phyloP scores from a whole-genome alignment of 2,113 vertebrate species.

The Antennarius striatus region DNA sequence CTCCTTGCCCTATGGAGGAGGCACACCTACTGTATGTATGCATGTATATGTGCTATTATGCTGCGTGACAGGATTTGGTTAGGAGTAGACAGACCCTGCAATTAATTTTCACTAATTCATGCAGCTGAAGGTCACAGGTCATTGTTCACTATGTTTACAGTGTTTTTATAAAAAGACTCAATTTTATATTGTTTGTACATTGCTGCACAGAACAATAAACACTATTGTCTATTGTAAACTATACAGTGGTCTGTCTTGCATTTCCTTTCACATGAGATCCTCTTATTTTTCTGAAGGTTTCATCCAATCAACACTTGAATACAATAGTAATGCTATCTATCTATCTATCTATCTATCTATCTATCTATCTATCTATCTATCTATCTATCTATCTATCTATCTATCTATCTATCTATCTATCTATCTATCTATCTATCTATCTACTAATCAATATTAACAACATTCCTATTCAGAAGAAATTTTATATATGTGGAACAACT shows the following conservation, averaged over 20 bases:
- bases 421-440: too few species aligned
- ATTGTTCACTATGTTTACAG: conserved; percentile 46
- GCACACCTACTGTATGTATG: conserved; percentile 31
- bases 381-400: too few species aligned
- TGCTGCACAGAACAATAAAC: conserved; percentile 53
- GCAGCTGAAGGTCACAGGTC: conserved; percentile 44
- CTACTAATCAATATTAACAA: too few species aligned
- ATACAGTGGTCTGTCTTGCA: not conserved
- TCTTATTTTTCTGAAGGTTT: not conserved
- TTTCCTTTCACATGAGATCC: not conserved
- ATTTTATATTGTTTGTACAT: conserved; percentile 29
- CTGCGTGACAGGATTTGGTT: conserved; percentile 22
- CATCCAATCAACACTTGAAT: too few species aligned
- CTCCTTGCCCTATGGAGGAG: conserved; percentile 57
- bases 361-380: too few species aligned
- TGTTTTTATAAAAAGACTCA: conserved; percentile 26
- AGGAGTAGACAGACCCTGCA: conserved; percentile 11
- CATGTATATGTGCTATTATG: conserved; percentile 44
- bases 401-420: too few species aligned
- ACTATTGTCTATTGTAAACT: conserved; percentile 32
- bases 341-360: too few species aligned
- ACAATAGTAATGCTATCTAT: too few species aligned
- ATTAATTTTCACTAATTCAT: conserved; percentile 35
- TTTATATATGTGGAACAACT: too few species aligned
- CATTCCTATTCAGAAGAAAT: too few species aligned